These are phyloP conservation scores for Cranoglanis bouderius DNA, from an alignment of 2,113 vertebrate genomes.

Conservation along the genomic window DNA sequence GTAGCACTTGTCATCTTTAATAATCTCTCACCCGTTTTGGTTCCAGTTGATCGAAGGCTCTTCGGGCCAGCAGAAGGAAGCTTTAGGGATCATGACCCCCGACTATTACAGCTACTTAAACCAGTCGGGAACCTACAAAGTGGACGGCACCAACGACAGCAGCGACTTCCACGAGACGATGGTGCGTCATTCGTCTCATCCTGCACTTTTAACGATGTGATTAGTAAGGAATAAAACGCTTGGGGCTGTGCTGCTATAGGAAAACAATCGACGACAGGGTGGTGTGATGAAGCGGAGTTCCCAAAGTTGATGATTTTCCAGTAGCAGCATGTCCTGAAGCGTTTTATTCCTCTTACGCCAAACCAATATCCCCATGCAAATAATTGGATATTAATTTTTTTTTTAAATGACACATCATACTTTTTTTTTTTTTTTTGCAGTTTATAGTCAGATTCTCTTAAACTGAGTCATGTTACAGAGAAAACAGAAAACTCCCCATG, in stretches of 20 bases:
- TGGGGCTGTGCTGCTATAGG: background rate
- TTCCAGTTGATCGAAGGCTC: constrained; percentile 88
- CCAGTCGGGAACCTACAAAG: constrained; percentile 92
- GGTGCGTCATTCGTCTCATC: constrained; percentile 68
- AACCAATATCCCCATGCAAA: too few species aligned
- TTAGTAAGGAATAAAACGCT: background rate
- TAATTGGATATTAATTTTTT: too few species aligned
- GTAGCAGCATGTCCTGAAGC: background rate
- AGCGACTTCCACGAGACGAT: constrained; percentile 90
- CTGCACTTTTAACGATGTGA: background rate
- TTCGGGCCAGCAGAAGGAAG: constrained; percentile 82
- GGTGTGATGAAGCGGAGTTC: too few species aligned
- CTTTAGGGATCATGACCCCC: constrained; percentile 87
- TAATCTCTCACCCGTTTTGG: constrained; percentile 26
- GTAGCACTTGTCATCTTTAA: background rate
- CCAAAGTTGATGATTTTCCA: too few species aligned
- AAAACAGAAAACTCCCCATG: too few species aligned
- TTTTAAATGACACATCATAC: too few species aligned
- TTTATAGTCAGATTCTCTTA: too few species aligned
- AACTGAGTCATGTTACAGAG: too few species aligned
- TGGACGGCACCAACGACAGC: constrained; percentile 89
- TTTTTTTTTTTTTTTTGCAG: too few species aligned
- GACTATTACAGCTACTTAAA: constrained; percentile 96
- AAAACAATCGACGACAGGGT: background rate
- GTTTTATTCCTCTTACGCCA: background rate